Evolutionary conservation across 2,113 vertebrate genomes (phyloP), one percentile per base, ranked within the genome.

Genomic region (Eretmochelys imbricata): DNA sequence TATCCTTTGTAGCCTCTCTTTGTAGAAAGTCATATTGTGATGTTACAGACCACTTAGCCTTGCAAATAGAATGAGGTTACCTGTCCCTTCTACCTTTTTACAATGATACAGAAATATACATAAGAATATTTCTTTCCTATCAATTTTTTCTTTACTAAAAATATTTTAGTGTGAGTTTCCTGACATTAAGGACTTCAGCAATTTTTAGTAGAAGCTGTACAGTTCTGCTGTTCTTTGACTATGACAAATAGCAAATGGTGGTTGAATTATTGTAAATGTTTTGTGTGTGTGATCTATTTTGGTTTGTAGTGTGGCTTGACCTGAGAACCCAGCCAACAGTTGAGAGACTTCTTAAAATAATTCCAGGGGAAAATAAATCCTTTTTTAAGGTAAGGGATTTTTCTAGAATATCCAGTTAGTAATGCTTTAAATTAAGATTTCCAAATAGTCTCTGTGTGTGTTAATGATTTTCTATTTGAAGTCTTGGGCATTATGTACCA

Each of bases 281-380:
- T 96, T 97, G 57, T 76, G 82, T 94, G 14, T 93, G 42, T 90
- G 75, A 88, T 95, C 86, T 93, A 93, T 96, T 98, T 87, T 55
- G 87, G 12, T 35, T 97, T 95, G 49, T 94, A 99, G 99, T 99
- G 80, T 99, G 99, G 99, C 98, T 99, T 98, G 99, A 99, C 96
- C 97, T 99, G 94, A 99, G 99, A 94, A 99, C 99, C 16, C 99
- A 99, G 97, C 98, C 99, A 69, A 99, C 99, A 1, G 99, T 99
- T 95, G 99, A 99, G 87, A 96, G 94, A n/a, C 99, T 99, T 93
- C 99, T 99, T 95, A 98, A 98, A 97, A 99, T 98, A 98, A 98
- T 99, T 84, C 99, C 99, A 81, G 99, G 99, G 90, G 98, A 97
- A 81, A 99, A 99, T 98, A 99, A 99, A 98, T 98, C 99, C 95